Conservation (phyloP, 2,888 invertebrate genomes). For the Orchesellides sinensis region DNA sequence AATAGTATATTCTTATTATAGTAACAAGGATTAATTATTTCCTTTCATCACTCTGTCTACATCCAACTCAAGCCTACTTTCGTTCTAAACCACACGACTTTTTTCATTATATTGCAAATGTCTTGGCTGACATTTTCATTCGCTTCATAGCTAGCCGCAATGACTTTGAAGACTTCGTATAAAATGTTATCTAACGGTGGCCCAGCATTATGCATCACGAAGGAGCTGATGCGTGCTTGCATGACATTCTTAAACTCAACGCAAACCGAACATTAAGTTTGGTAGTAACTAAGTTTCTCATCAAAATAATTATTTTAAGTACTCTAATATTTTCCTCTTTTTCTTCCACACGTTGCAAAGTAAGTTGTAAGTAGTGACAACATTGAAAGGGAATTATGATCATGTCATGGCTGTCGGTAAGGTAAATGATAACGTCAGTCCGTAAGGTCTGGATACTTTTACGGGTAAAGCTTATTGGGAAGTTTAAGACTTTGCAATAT, state of each 20-base stretch:
- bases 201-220: conserved; percentile 11
- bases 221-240: conserved; percentile 25
- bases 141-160: too few relatives aligned
- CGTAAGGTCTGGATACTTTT: too few relatives aligned
- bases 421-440: too few relatives aligned
- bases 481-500: too few relatives aligned
- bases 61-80: neutral
- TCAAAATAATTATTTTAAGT: neutral
- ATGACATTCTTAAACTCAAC: conserved; percentile 15
- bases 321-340: neutral
- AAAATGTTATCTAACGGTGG: neutral
- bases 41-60: conserved; percentile 30
- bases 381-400: too few relatives aligned
- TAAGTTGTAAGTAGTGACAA: too few relatives aligned
- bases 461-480: too few relatives aligned
- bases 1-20: neutral
- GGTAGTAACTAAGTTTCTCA: too few relatives aligned
- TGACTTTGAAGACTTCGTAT: neutral
- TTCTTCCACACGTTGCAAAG: neutral
- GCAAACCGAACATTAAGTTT: neutral
- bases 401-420: too few relatives aligned
- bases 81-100: conserved; percentile 36
- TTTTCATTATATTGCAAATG: conserved; percentile 1
- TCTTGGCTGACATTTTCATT: conserved; percentile 32
- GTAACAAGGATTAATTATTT: conserved; percentile 14